Base-by-base conservation (phyloP, 2,113 vertebrate genomes). In the Pontoporia blainvillei region DNA sequence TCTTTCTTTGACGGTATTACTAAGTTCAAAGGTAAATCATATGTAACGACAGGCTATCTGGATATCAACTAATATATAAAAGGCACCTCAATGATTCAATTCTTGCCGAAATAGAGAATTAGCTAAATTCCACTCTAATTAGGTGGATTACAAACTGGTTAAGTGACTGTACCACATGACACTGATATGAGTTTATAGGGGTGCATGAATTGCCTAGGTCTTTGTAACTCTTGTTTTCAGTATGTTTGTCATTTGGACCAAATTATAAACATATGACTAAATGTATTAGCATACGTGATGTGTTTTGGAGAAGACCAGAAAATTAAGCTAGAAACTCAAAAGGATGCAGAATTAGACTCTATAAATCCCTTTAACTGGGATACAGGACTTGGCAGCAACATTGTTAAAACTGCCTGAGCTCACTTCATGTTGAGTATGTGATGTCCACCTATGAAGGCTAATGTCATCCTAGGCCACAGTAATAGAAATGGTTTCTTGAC, bases 271-370 rank as follows among this genome's bases (percentile, higher is more conserved):
- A 72, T 95, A 46, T 72, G 34, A 29, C 9, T 94, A 23, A 36
- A 8, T n/a, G 67, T 14, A 82, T 86, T 96, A 79, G 59, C 44
- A 91, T 69, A 71, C 67, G 54, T 57, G 78, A 95, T 85, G 7
- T 27, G 36, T 91, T 96, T 93, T 79, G 88, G 67, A 82, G 61
- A 95, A 79, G 86, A 81, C 18, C 57, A 91, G 89, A 92, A 92
- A 59, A 71, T 11, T 49, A 91, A 96, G 82, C 25, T 76, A 61
- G 85, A 83, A 88, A 76, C 7, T 61, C 21, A 62, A 78, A 91
- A 88, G 5, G 21, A 95, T 34, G 18, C 23, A 64, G 64, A 92
- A 94, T 62, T 94, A 25, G 0, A 94, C 81, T 88, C 41, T 87
- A 15, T 52, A 75, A 81, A 44, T 44, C 44, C 44, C 81, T 93